phyloP scores from a whole-genome alignment of 2,113 vertebrate species.

The Chloropsis cyanopogon region DNA sequence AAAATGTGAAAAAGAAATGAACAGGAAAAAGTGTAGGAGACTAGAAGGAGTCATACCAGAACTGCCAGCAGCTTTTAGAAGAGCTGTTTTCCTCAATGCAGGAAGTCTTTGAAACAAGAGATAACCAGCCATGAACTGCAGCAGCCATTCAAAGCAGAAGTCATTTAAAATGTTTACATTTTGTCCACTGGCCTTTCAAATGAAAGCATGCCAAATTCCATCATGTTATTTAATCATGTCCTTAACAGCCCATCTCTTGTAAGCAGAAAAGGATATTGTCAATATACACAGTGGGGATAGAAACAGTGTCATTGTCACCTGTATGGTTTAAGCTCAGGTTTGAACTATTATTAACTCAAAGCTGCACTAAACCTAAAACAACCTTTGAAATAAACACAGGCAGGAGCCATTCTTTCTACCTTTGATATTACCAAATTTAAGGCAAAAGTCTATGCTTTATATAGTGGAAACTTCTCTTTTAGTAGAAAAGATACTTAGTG shows the following conservation, averaged over 20 bases:
- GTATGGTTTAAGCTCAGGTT: neutral
- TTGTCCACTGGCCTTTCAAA: neutral
- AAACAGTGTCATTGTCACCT: neutral
- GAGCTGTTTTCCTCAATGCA: neutral
- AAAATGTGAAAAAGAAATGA: neutral
- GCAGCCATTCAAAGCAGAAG: conserved; percentile 6
- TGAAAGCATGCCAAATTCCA: neutral
- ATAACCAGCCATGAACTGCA: neutral
- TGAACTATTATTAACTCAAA: neutral
- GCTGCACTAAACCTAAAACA: neutral
- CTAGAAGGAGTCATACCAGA: neutral
- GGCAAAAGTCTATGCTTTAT: neutral
- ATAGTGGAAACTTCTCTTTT: neutral
- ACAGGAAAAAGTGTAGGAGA: conserved; percentile 28
- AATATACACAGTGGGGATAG: neutral
- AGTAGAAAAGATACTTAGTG: neutral
- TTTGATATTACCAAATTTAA: neutral
- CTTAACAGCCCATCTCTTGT: neutral
- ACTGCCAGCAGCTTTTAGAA: neutral
- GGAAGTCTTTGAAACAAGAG: conserved; percentile 24
- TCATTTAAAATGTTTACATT: neutral
- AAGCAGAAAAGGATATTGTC: neutral
- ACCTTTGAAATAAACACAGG: neutral
- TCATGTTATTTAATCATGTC: neutral
- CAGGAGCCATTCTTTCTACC: neutral